Conservation (phyloP, 2,888 invertebrate genomes). For the Disparrhopalites patrizii region DNA sequence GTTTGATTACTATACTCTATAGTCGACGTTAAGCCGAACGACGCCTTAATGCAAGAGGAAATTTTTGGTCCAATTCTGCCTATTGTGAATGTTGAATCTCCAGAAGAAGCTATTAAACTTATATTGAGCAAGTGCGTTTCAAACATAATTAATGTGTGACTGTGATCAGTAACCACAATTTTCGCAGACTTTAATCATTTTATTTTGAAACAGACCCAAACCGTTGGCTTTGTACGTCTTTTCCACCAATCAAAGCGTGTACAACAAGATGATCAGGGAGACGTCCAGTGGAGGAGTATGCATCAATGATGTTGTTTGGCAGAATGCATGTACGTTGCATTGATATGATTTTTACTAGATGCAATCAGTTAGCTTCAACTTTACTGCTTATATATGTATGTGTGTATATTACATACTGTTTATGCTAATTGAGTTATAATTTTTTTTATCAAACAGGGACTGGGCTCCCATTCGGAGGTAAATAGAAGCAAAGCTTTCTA, state of each 20-base stretch:
- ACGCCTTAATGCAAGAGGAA: constrained; percentile 63
- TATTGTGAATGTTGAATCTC: constrained; percentile 74
- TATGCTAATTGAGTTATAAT: background rate
- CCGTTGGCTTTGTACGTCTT: constrained; percentile 87
- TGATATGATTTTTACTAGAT: background rate
- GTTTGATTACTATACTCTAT: background rate
- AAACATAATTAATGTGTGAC: constrained; percentile 31
- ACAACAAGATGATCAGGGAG: constrained; percentile 63
- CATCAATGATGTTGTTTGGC: constrained; percentile 82
- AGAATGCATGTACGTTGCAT: constrained; percentile 63
- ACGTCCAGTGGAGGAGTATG: constrained; percentile 75
- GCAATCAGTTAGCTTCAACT: background rate
- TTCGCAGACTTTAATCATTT: constrained; percentile 32
- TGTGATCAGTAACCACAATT: constrained; percentile 21
- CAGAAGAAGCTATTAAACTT: constrained; percentile 84
- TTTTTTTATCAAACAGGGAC: constrained; percentile 30
- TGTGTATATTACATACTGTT: background rate
- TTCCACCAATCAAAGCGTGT: constrained; percentile 59
- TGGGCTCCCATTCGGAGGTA: constrained; percentile 36
- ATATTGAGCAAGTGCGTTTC: constrained; percentile 54
- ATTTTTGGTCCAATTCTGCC: constrained; percentile 97
- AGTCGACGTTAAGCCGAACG: constrained; percentile 34
- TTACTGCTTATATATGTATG: background rate
- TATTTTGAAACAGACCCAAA: constrained; percentile 83
- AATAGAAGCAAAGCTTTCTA: no score